These are phyloP conservation scores for Sturnira hondurensis DNA, from an alignment of 2,113 vertebrate genomes.

Conservation along the genomic window DNA sequence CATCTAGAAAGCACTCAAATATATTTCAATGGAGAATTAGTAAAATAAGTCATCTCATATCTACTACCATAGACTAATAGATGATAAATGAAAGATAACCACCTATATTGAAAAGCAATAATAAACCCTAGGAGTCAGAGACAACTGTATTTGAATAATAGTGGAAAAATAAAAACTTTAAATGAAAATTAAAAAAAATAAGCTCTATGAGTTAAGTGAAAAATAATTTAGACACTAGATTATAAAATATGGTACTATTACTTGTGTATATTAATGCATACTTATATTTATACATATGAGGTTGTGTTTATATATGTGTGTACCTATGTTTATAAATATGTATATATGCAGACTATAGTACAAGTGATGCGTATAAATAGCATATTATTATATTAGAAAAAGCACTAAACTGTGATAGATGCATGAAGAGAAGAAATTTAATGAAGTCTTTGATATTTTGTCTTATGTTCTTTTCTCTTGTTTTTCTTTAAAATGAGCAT, in stretches of 20 bases:
- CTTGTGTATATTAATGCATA: not conserved
- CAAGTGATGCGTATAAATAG: not conserved
- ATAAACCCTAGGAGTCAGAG: not conserved
- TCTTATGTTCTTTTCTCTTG: not conserved
- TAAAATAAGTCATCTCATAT: not conserved
- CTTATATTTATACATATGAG: not conserved
- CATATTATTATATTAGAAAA: not conserved
- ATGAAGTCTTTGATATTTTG: not conserved
- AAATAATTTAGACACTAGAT: not conserved
- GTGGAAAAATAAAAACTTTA: too few relatives aligned
- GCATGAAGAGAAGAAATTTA: not conserved
- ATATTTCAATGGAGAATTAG: not conserved
- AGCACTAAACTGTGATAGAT: not conserved
- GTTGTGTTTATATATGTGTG: not conserved
- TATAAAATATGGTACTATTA: not conserved
- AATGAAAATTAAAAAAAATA: too few relatives aligned
- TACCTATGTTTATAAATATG: not conserved
- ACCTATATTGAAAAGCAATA: not conserved
- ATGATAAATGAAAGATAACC: not conserved
- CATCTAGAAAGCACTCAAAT: not conserved
- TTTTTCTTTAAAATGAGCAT: not conserved
- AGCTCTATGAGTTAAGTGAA: not conserved
- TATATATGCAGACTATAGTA: not conserved
- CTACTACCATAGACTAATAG: not conserved
- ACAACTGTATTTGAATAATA: too few relatives aligned